Percentiles rank a stretch among this genome's conserved stretches.
phyloP scores from a whole-genome alignment of 2,797 vertebrate genomes.

The Acestrorhynchus altus region DNA sequence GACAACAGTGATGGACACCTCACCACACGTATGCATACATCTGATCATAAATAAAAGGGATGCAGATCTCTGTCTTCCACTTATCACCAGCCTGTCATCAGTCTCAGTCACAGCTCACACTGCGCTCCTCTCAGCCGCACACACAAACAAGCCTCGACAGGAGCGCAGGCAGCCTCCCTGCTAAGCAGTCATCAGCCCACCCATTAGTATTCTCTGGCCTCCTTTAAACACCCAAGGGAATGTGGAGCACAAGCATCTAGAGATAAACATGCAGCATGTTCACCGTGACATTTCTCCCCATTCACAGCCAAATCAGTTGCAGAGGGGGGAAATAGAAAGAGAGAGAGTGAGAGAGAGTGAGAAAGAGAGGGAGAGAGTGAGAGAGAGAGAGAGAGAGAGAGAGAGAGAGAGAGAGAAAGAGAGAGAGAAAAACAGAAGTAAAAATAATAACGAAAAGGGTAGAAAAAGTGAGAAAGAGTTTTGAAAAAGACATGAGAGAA shows the following conservation, averaged over 20 bases:
- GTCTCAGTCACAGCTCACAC: slow-evolving; percentile 24
- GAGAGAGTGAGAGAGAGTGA: slow-evolving; percentile 7
- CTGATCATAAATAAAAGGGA: slow-evolving; percentile 44
- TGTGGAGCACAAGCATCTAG: slow-evolving; percentile 49
- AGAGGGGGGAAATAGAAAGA: slow-evolving; percentile 20
- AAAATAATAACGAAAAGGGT: too few relatives aligned
- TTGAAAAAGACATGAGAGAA: too few relatives aligned
- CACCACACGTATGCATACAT: slow-evolving; percentile 1
- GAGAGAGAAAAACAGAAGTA: too few relatives aligned
- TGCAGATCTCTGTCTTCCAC: slow-evolving; percentile 40
- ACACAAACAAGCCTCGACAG: not conserved
- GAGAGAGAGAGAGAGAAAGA: not conserved
- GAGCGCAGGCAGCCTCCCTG: slow-evolving; percentile 22
- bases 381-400: not conserved
- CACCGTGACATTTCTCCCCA: slow-evolving; percentile 49
- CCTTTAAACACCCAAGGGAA: slow-evolving; percentile 49
- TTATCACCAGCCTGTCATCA: slow-evolving; percentile 43
- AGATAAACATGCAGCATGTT: slow-evolving; percentile 56
- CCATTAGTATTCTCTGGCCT: slow-evolving; percentile 52
- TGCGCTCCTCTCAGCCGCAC: slow-evolving; percentile 7
- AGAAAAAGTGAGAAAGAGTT: too few relatives aligned
- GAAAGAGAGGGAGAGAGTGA: not conserved
- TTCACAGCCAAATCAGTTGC: slow-evolving; percentile 50
- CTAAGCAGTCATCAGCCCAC: slow-evolving; percentile 36
- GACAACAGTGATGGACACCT: slow-evolving; percentile 4